A percentile compares a stretch with the other conserved stretches of the same genome.
Evolutionary conservation across 2,797 vertebrate genomes (phyloP).

Genomic region (Acestrorhynchus altus): DNA sequence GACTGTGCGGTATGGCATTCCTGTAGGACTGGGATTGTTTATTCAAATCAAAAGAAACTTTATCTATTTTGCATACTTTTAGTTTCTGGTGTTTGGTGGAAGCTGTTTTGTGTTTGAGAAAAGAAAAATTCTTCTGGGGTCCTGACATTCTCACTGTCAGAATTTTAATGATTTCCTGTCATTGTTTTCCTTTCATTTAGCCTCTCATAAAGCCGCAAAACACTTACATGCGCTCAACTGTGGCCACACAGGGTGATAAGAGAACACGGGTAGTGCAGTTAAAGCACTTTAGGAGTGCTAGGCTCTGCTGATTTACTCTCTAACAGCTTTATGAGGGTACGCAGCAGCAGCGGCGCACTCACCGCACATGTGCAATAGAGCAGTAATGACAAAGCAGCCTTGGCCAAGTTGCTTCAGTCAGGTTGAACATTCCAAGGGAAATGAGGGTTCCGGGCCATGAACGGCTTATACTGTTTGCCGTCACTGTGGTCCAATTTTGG

Average conservation of each 20-base stretch:
- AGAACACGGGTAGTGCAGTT: conserved; percentile 24
- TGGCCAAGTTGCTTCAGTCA: neutral
- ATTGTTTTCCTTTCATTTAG: conserved; percentile 12
- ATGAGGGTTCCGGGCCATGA: conserved; percentile 1
- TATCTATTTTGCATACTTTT: too few species aligned
- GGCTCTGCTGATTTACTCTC: conserved; percentile 23
- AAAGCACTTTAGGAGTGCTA: conserved; percentile 24
- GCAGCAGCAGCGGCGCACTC: neutral
- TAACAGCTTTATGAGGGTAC: conserved; percentile 24
- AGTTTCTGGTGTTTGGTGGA: too few species aligned
- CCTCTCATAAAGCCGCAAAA: conserved; percentile 5
- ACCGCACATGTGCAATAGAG: conserved; percentile 8
- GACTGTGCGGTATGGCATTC: too few species aligned
- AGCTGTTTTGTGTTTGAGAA: conserved; percentile 1
- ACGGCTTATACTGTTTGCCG: neutral
- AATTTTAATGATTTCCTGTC: conserved; percentile 1
- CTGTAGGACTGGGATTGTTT: too few species aligned
- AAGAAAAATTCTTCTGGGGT: neutral
- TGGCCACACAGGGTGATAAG: conserved; percentile 55
- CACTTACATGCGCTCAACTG: neutral
- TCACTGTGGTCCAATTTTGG: conserved; percentile 7
- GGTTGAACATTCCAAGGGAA: neutral
- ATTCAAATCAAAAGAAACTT: too few species aligned
- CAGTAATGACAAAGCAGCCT: conserved; percentile 7
- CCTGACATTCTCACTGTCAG: neutral